Percentiles rank a stretch among this genome's conserved stretches.
Evolutionary conservation across 1,140 invertebrate species (phyloP).

Genomic region (Psilanteris sp.): DNA sequence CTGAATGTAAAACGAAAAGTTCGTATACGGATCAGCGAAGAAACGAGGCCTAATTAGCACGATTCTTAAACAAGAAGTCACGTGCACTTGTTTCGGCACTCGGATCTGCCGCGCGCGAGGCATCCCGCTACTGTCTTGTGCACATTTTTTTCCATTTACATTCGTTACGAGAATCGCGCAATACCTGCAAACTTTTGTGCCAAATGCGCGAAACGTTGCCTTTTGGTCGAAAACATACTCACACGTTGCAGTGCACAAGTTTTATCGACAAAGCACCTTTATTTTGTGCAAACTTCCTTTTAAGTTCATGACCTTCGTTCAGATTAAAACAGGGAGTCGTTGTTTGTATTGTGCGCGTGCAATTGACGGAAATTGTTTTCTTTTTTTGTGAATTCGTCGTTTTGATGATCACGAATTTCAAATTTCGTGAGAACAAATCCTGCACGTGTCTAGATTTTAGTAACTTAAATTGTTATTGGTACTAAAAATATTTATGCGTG

Average conservation of each 20-base stretch:
- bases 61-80: slow-evolving; percentile 32
- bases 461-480: no score
- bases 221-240: slow-evolving; percentile 1
- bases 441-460: no score
- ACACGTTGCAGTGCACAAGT: not conserved
- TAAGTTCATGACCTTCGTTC: slow-evolving; percentile 4
- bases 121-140: not conserved
- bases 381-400: no score
- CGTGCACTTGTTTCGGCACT: slow-evolving; percentile 24
- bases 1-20: slow-evolving; percentile 1
- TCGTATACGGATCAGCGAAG: slow-evolving; percentile 1
- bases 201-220: not conserved
- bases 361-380: no score
- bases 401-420: no score
- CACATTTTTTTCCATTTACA: not conserved
- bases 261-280: slow-evolving; percentile 1
- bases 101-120: not conserved
- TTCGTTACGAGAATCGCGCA: no score
- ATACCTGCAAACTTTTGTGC: slow-evolving; percentile 7
- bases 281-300: not conserved
- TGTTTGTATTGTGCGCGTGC: no score
- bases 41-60: slow-evolving; percentile 41
- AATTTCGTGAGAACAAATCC: no score
- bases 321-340: no score
- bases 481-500: no score